These are phyloP conservation scores for Omphaloscelis lunosa DNA, from an alignment of 2,888 invertebrate species.

Conservation along the genomic window DNA sequence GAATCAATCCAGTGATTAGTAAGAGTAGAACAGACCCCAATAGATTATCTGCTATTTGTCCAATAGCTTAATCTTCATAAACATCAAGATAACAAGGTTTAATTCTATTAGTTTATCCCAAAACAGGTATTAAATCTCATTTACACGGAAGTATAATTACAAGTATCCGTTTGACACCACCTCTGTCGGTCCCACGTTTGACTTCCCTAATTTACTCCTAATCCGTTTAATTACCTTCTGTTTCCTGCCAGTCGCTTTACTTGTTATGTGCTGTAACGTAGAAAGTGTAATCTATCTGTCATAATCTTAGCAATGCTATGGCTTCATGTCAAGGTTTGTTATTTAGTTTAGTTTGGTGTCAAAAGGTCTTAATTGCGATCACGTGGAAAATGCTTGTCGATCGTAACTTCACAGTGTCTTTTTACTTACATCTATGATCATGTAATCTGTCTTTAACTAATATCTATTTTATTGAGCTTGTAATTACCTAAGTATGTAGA, in stretches of 20 bases:
- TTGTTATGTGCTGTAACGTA: constrained; percentile 39
- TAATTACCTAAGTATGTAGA: neutral
- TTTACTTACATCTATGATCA: neutral
- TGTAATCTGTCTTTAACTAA: too few species aligned
- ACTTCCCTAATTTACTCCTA: constrained; percentile 49
- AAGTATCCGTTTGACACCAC: constrained; percentile 39
- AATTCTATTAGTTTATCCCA: neutral
- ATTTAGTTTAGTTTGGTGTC: neutral
- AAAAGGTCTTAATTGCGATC: neutral
- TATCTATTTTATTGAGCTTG: neutral
- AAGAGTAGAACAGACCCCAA: neutral
- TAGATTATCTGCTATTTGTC: neutral
- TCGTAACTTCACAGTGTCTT: neutral
- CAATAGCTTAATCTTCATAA: neutral
- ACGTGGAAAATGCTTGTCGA: neutral
- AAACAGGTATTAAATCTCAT: constrained; percentile 21
- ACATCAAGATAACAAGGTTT: neutral
- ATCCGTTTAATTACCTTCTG: constrained; percentile 42
- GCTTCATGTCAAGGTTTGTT: neutral
- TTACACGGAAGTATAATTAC: constrained; percentile 50
- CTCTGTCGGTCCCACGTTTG: constrained; percentile 56
- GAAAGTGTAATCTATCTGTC: constrained; percentile 48
- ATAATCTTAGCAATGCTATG: neutral
- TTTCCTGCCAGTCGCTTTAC: constrained; percentile 55
- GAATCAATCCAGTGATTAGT: neutral